Evolutionary conservation across 2,888 invertebrate genomes (phyloP).

Genomic region (Ectemnius cavifrons): DNA sequence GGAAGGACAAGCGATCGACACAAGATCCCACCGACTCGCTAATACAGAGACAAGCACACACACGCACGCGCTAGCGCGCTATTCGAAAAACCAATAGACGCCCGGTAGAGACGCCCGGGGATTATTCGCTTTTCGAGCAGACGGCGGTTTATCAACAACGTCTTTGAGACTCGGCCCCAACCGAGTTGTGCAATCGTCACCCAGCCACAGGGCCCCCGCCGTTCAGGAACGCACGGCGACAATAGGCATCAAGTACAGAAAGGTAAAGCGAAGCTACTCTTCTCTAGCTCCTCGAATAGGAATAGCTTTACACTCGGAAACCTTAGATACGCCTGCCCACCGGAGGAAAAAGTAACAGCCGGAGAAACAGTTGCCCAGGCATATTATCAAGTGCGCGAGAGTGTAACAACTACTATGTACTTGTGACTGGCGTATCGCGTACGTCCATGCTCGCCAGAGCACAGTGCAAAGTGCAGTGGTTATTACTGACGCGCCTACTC

Average conservation of each 20-base stretch:
- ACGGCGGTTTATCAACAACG: constrained; percentile 65
- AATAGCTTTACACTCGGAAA: neutral
- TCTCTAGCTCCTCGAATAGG: neutral
- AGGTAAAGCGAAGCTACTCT: constrained; percentile 49
- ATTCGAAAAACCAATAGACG: constrained; percentile 55
- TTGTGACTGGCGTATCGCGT: constrained; percentile 34
- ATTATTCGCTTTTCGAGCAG: constrained; percentile 58
- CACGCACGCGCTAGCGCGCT: constrained; percentile 54
- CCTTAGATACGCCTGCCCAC: neutral
- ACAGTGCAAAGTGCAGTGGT: constrained; percentile 72
- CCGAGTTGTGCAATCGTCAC: neutral
- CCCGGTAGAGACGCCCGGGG: constrained; percentile 32
- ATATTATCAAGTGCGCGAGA: too few relatives aligned
- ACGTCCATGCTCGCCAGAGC: constrained; percentile 29
- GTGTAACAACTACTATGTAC: too few relatives aligned
- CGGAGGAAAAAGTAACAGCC: neutral
- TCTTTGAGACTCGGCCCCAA: constrained; percentile 57
- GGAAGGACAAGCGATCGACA: constrained; percentile 26
- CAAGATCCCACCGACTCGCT: constrained; percentile 9
- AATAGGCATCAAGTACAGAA: constrained; percentile 33
- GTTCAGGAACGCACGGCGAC: constrained; percentile 72
- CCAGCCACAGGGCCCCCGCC: constrained; percentile 46
- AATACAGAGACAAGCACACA: too few relatives aligned
- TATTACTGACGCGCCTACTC: constrained; percentile 54
- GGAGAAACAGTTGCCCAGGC: neutral